Conservation (phyloP, 2,113 vertebrate species). For the Rattus norvegicus region GRCr8 NC_086019.1:64591501-64592000, state of each 20-base stretch:
- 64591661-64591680: not conserved
- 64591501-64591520: not conserved
- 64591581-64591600: not conserved
- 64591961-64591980: too few relatives aligned
- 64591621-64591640: fast-evolving
- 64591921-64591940: not conserved
- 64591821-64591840: not conserved
- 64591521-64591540: not conserved
- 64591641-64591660: too few relatives aligned
- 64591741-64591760: constrained; percentile 74
- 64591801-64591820: not conserved
- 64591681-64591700: constrained; percentile 52
- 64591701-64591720: constrained; percentile 90
- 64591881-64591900: too few relatives aligned
- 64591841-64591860: not conserved
- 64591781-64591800: constrained; percentile 87
- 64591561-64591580: not conserved
- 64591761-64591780: constrained; percentile 80
- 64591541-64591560: not conserved
- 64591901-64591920: not conserved
- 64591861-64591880: not conserved
- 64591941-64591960: not conserved
- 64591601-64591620: not conserved
- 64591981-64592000: not conserved
- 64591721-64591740: constrained; percentile 81